These are phyloP conservation scores for Drosophila infuscata DNA, from an alignment of 2,888 invertebrate species.

Conservation along the genomic window DNA sequence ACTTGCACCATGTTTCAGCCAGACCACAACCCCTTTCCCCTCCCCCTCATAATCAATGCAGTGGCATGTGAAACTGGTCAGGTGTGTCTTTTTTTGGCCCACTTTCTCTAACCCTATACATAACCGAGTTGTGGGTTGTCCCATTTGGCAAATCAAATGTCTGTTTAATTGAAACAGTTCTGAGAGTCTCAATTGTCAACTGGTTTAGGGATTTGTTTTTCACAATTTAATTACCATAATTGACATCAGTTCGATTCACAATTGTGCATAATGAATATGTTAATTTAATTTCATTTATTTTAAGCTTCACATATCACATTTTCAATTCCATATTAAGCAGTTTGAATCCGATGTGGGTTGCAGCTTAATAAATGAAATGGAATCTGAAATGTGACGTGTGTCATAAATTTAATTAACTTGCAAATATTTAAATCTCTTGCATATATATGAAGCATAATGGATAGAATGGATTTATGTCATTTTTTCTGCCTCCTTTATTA, in stretches of 20 bases:
- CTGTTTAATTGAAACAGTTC: slow-evolving; percentile 43
- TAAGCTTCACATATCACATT: neutral
- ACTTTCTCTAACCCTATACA: neutral
- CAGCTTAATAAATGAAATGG: neutral
- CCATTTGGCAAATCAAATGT: slow-evolving; percentile 24
- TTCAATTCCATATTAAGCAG: neutral
- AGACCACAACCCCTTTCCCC: neutral
- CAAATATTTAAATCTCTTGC: neutral
- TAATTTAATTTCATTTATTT: neutral
- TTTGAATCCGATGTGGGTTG: neutral
- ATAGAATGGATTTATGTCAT: neutral
- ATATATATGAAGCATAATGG: neutral
- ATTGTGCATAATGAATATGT: slow-evolving; percentile 1
- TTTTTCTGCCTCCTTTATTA: slow-evolving; percentile 2
- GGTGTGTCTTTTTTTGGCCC: slow-evolving; percentile 1
- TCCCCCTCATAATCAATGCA: slow-evolving; percentile 16
- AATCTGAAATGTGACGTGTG: neutral
- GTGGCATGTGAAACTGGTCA: slow-evolving; percentile 17
- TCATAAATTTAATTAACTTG: neutral
- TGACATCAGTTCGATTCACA: slow-evolving; percentile 28
- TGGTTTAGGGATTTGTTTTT: slow-evolving; percentile 4
- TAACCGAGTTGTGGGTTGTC: slow-evolving; percentile 34
- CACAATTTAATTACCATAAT: slow-evolving; percentile 46
- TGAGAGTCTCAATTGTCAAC: slow-evolving; percentile 21
- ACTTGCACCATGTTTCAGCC: slow-evolving; percentile 29